Evolutionary conservation across 2,797 vertebrate species (phyloP).

Genomic region (Chelmon rostratus): DNA sequence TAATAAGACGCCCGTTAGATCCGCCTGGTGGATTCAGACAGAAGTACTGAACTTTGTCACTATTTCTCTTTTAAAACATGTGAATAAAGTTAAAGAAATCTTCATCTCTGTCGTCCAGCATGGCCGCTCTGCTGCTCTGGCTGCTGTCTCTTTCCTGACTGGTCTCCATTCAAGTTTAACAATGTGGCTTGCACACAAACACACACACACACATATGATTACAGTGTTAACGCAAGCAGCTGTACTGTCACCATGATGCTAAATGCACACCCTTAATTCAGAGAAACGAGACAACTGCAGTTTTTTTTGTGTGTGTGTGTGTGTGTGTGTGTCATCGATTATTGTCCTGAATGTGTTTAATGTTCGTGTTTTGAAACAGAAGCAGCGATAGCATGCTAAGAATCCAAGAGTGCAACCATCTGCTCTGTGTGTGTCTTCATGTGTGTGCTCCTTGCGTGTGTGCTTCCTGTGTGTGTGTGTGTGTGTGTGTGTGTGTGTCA

Average conservation of each 20-base stretch:
- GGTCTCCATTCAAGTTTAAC: too few relatives aligned
- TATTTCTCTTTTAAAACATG: too few relatives aligned
- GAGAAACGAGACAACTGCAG: constrained; percentile 21
- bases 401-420: constrained; percentile 55
- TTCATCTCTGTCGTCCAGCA: too few relatives aligned
- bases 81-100: too few relatives aligned
- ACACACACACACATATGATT: constrained; percentile 6
- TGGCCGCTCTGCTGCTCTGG: too few relatives aligned
- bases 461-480: neutral
- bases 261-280: constrained; percentile 43
- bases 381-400: constrained; percentile 24
- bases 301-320: neutral
- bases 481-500: constrained; percentile 2
- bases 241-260: constrained; percentile 27
- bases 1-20: too few relatives aligned
- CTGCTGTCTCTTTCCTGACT: too few relatives aligned
- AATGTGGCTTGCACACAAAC: too few relatives aligned
- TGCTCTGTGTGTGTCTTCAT: constrained; percentile 16
- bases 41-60: too few relatives aligned
- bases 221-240: constrained; percentile 21
- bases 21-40: too few relatives aligned
- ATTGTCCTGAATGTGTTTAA: constrained; percentile 46
- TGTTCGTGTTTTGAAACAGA: constrained; percentile 45
- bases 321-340: constrained; percentile 40
- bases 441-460: constrained; percentile 11